A percentile compares a stretch with the other conserved stretches of the same genome.
These are phyloP conservation scores for Nowickia ferox DNA, from an alignment of 2,888 invertebrate species.

Conservation along the genomic window DNA sequence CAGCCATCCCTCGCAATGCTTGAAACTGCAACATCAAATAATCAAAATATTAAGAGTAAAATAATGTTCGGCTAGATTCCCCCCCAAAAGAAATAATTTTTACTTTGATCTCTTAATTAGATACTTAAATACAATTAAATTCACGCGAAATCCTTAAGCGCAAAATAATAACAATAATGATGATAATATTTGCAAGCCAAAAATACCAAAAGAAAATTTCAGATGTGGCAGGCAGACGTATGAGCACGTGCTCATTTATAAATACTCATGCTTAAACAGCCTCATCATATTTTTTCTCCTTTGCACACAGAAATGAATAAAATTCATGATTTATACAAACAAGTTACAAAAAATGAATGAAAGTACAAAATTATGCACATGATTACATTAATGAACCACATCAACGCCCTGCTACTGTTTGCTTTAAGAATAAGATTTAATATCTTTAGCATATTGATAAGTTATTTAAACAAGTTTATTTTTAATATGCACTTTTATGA, in stretches of 20 bases:
- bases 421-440: background rate
- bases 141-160: constrained; percentile 77
- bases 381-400: constrained; percentile 67
- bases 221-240: constrained; percentile 41
- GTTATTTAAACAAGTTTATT: background rate
- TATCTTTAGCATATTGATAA: background rate
- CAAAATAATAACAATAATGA: constrained; percentile 65
- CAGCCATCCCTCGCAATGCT: background rate
- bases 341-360: constrained; percentile 12
- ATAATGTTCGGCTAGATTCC: constrained; percentile 58
- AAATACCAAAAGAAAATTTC: constrained; percentile 6
- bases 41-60: constrained; percentile 40
- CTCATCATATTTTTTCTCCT: constrained; percentile 30
- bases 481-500: too few relatives aligned
- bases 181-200: constrained; percentile 50
- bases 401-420: constrained; percentile 38
- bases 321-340: constrained; percentile 55
- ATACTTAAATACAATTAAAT: constrained; percentile 81
- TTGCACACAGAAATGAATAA: constrained; percentile 22
- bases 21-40: constrained; percentile 56
- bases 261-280: constrained; percentile 20
- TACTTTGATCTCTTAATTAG: constrained; percentile 82
- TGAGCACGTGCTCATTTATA: constrained; percentile 68
- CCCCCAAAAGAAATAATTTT: constrained; percentile 57
- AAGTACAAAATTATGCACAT: constrained; percentile 37